Conservation (phyloP, 2,797 vertebrate species). For the Siniperca obscura region DNA sequence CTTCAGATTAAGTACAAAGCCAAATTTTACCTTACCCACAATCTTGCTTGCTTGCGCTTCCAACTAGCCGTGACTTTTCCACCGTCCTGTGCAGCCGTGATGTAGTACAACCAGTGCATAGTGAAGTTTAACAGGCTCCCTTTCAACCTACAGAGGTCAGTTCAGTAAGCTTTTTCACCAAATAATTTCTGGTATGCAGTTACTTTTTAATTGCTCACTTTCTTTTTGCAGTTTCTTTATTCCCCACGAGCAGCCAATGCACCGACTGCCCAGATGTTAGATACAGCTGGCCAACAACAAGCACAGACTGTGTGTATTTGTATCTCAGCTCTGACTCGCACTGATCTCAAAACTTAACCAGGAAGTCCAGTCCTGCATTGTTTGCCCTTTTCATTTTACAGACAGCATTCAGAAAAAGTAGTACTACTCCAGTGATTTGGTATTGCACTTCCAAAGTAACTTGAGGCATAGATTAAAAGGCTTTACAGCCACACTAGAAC, state of each 20-base stretch:
- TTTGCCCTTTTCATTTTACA: neutral
- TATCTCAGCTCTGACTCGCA: neutral
- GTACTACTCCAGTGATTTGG: neutral
- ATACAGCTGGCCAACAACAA: neutral
- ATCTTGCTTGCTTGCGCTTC: too few species aligned
- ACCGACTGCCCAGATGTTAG: neutral
- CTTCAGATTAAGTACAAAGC: neutral
- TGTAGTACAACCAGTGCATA: neutral
- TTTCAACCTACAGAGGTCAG: neutral
- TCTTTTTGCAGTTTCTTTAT: neutral
- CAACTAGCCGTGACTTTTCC: too few species aligned
- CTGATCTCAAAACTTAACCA: neutral
- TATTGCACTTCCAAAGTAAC: neutral
- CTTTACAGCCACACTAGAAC: neutral
- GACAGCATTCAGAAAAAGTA: neutral
- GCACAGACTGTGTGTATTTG: neutral
- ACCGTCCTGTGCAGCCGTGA: too few species aligned
- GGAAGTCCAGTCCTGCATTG: neutral
- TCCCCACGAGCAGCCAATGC: neutral
- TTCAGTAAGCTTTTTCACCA: neutral
- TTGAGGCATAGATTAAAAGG: too few species aligned
- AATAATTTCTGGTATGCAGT: neutral
- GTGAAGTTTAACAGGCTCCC: neutral
- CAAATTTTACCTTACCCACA: neutral
- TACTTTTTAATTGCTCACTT: neutral